Evolutionary conservation across 2,113 vertebrate genomes (phyloP).

Genomic region (Alectura lathami): DNA sequence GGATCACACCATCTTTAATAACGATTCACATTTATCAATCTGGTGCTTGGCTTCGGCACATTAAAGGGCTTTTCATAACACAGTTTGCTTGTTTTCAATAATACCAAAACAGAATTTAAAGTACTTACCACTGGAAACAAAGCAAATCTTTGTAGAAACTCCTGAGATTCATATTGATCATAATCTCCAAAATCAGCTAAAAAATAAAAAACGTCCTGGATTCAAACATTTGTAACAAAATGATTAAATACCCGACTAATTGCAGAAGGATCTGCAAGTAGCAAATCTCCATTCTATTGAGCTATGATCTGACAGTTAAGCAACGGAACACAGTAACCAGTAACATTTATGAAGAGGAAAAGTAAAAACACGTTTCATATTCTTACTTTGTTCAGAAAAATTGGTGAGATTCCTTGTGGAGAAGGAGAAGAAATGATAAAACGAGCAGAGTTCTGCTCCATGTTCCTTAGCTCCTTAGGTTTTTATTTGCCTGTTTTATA

Average conservation of each 20-base stretch:
- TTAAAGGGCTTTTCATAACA: neutral
- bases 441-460: neutral
- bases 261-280: neutral
- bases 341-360: neutral
- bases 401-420: fast-evolving
- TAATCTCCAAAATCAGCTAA: slow-evolving; percentile 98
- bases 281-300: neutral
- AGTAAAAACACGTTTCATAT: neutral
- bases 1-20: neutral
- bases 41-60: neutral
- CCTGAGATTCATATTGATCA: slow-evolving; percentile 95
- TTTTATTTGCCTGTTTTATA: neutral
- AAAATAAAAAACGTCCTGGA: slow-evolving; percentile 29
- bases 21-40: neutral
- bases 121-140: slow-evolving; percentile 94
- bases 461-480: neutral
- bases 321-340: neutral
- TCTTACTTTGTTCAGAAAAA: neutral
- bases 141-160: slow-evolving; percentile 95
- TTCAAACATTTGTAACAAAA: slow-evolving; percentile 5
- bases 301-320: neutral
- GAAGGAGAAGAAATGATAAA: neutral
- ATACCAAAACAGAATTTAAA: neutral
- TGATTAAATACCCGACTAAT: neutral
- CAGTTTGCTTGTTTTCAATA: neutral